Percentiles rank a stretch among this genome's conserved stretches.
Conservation (phyloP, 2,888 invertebrate species). For the Herminia tarsipennalis region DNA sequence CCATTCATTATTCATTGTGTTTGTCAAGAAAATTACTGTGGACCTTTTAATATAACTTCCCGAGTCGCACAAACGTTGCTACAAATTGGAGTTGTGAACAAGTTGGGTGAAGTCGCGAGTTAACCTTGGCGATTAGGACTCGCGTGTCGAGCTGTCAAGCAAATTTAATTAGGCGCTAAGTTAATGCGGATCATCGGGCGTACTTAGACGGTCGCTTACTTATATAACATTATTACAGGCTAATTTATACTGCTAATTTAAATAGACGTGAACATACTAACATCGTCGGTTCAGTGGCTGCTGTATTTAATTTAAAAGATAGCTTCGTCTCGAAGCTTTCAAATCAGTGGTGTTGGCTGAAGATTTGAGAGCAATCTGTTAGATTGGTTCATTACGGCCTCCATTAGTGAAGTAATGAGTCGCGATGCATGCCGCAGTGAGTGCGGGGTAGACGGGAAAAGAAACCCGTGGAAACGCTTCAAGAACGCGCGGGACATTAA, state of each 20-base stretch:
- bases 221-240: constrained; percentile 9
- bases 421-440: constrained; percentile 75
- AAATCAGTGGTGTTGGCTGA: constrained; percentile 78
- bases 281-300: constrained; percentile 19
- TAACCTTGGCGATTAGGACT: constrained; percentile 73
- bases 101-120: constrained; percentile 67
- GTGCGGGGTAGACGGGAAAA: constrained; percentile 57
- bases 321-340: constrained; percentile 64
- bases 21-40: constrained; percentile 83
- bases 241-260: constrained; percentile 5
- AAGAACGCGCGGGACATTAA: too few relatives aligned
- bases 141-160: constrained; percentile 68
- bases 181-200: constrained; percentile 63
- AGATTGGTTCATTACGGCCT: constrained; percentile 84
- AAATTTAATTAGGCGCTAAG: constrained; percentile 72
- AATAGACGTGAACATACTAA: constrained; percentile 8
- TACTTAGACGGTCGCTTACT: constrained; percentile 30
- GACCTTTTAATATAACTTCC: constrained; percentile 85
- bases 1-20: constrained; percentile 82
- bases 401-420: constrained; percentile 84
- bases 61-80: constrained; percentile 71
- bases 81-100: constrained; percentile 78
- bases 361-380: constrained; percentile 84
- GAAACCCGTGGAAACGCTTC: not conserved
- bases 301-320: constrained; percentile 73